A percentile compares a stretch with the other conserved stretches of the same genome.
These are phyloP conservation scores for Caradrina clavipalpis DNA, from an alignment of 2,888 invertebrate genomes.

Conservation along the genomic window DNA sequence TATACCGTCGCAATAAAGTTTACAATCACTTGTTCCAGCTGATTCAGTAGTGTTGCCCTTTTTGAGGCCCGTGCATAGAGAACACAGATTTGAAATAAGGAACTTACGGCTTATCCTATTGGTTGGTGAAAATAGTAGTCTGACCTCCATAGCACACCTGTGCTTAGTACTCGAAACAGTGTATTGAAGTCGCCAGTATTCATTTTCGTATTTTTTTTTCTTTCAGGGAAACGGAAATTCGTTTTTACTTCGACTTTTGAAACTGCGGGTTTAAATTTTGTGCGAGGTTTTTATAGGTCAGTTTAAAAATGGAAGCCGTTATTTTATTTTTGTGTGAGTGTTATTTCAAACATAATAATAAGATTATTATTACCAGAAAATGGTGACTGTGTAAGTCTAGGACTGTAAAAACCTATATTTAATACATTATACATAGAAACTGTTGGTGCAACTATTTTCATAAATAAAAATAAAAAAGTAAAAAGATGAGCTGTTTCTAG, in stretches of 20 bases:
- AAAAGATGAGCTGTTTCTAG: not conserved
- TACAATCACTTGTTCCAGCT: slow-evolving; percentile 41
- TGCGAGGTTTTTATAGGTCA: slow-evolving; percentile 18
- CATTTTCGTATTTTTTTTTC: slow-evolving; percentile 21
- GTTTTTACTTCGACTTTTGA: slow-evolving; percentile 31
- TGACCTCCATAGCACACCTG: slow-evolving; percentile 58
- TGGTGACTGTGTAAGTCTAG: too few species aligned
- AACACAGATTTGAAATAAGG: slow-evolving; percentile 85
- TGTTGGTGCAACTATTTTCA: too few species aligned
- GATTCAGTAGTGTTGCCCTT: slow-evolving; percentile 46
- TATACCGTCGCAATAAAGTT: slow-evolving; percentile 55
- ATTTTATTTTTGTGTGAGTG: not conserved
- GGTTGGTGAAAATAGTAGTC: slow-evolving; percentile 69
- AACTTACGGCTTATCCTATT: slow-evolving; percentile 79
- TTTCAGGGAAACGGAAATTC: slow-evolving; percentile 27
- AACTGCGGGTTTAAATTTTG: slow-evolving; percentile 27
- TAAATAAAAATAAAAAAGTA: too few species aligned
- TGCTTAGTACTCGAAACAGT: slow-evolving; percentile 37
- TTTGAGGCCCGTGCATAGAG: slow-evolving; percentile 78
- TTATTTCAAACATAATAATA: too few species aligned
- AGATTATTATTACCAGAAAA: too few species aligned
- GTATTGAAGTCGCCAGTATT: slow-evolving; percentile 34
- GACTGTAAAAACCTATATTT: too few species aligned
- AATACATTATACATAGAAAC: too few species aligned
- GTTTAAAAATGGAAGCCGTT: slow-evolving; percentile 16